Evolutionary conservation across 2,113 vertebrate genomes (phyloP).

Genomic region (Psilopsiagon aurifrons): DNA sequence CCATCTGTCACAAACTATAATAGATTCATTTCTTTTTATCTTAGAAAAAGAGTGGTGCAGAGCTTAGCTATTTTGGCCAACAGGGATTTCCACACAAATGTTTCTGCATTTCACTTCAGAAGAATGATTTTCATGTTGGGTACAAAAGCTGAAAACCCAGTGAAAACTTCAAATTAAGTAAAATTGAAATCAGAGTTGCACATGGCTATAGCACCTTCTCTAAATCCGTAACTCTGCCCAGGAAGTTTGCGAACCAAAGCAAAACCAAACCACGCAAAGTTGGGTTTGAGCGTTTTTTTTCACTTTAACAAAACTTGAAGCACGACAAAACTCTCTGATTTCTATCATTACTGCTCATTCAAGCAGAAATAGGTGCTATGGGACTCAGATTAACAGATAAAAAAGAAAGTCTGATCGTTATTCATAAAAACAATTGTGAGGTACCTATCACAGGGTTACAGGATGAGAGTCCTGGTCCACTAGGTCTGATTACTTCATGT

Average conservation of each 20-base stretch:
- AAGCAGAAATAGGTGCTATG: background rate
- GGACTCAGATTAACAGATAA: background rate
- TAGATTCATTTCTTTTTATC: constrained; percentile 60
- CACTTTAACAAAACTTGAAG: background rate
- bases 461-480: background rate
- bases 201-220: background rate
- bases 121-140: constrained; percentile 5
- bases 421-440: background rate
- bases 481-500: background rate
- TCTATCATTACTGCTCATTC: background rate
- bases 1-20: constrained; percentile 65
- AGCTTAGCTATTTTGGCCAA: constrained; percentile 54
- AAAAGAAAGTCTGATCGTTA: background rate
- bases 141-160: constrained; percentile 14
- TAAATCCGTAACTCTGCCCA: background rate
- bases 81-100: constrained; percentile 64
- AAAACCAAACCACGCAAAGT: background rate
- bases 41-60: constrained; percentile 38
- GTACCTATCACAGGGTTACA: background rate
- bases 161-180: background rate
- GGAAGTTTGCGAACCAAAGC: background rate
- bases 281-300: background rate
- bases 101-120: constrained; percentile 43
- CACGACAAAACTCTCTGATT: background rate
- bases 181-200: background rate